Evolutionary conservation across 1,140 invertebrate genomes (phyloP).

Genomic region (Tetramorium alpestre): DNA sequence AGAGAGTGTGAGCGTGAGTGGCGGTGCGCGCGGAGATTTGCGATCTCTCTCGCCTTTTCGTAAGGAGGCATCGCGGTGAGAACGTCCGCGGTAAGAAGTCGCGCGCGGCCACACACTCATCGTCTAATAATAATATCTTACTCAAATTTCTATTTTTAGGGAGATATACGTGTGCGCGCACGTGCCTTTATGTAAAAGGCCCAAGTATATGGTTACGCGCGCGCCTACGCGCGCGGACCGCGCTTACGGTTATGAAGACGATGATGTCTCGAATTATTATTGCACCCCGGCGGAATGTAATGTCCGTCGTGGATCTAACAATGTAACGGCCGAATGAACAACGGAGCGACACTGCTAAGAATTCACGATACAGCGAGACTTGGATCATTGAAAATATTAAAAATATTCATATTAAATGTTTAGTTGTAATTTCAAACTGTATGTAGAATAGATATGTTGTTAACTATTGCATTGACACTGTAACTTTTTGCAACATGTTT

Average conservation of each 20-base stretch:
- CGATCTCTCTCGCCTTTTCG: conserved; percentile 48
- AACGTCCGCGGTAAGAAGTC: conserved; percentile 24
- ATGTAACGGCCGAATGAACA: conserved; percentile 2
- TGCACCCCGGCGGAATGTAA: conserved; percentile 28
- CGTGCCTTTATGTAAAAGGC: conserved; percentile 70
- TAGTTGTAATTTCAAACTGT: neutral
- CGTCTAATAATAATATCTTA: conserved; percentile 74
- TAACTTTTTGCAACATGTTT: neutral
- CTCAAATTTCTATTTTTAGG: conserved; percentile 77
- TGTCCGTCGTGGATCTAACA: neutral
- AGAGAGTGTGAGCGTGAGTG: neutral
- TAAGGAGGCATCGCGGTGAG: conserved; percentile 34
- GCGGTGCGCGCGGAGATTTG: conserved; percentile 3
- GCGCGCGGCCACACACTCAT: conserved; percentile 68
- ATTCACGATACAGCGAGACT: neutral
- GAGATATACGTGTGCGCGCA: conserved; percentile 51
- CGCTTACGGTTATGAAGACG: conserved; percentile 51
- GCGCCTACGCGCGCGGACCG: conserved; percentile 49
- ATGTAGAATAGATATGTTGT: neutral
- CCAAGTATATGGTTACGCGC: conserved; percentile 65
- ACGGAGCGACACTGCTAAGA: neutral
- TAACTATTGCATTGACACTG: neutral
- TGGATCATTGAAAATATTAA: neutral
- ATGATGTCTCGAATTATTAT: conserved; percentile 47
- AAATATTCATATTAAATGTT: neutral